Conservation (phyloP, 2,888 invertebrate genomes). For the Nomada ferruginata region DNA sequence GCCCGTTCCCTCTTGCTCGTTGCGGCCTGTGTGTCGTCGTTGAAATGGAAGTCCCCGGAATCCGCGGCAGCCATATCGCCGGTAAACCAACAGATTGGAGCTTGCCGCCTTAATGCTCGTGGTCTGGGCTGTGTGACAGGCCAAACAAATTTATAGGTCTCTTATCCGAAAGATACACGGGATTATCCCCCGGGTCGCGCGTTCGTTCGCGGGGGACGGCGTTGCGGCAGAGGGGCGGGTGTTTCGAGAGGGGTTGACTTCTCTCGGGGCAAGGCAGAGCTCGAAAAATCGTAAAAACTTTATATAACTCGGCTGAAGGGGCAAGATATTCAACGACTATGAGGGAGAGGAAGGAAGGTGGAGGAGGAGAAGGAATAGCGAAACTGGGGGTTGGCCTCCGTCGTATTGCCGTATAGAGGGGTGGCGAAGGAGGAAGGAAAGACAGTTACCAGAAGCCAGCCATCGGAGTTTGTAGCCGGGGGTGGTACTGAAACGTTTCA, state of each 20-base stretch:
- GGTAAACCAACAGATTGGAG: conserved; percentile 79
- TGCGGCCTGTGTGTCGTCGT: conserved; percentile 7
- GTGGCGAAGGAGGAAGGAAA: conserved; percentile 52
- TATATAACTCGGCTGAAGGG: conserved; percentile 80
- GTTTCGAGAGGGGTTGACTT: conserved; percentile 54
- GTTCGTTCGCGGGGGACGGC: conserved; percentile 65
- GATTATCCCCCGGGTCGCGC: conserved; percentile 79
- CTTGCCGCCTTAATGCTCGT: conserved; percentile 76
- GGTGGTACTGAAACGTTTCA: conserved; percentile 68
- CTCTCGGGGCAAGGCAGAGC: conserved; percentile 66
- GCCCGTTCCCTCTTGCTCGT: conserved; percentile 15
- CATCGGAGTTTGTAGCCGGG: conserved; percentile 57
- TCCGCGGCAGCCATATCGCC: conserved; percentile 73
- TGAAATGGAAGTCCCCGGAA: conserved; percentile 56
- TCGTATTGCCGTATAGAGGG: conserved; percentile 30
- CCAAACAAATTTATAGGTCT: conserved; percentile 84
- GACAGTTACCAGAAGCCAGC: conserved; percentile 60
- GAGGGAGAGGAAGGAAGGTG: conserved; percentile 35
- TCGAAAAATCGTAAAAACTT: conserved; percentile 83
- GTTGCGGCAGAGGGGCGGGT: conserved; percentile 17
- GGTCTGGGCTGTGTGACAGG: conserved; percentile 76
- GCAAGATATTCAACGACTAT: conserved; percentile 73
- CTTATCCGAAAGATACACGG: conserved; percentile 83
- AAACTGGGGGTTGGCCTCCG: conserved; percentile 34
- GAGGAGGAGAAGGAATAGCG: conserved; percentile 28